Base-by-base conservation (phyloP, 2,888 invertebrate genomes). In the Candidula unifasciata region DNA sequence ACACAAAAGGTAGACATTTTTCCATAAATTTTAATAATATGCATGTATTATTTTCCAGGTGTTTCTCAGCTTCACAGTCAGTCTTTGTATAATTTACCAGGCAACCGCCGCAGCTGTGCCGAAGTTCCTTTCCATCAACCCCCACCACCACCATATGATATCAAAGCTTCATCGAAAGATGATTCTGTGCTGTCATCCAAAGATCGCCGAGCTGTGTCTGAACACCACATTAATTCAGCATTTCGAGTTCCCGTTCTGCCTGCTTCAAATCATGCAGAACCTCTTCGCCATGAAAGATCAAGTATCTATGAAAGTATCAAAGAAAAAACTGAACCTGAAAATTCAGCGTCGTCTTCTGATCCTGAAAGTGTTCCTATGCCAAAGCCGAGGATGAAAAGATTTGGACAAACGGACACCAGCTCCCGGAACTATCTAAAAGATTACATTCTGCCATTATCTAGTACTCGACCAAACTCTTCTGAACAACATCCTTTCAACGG, bases 301-400 rank as follows among this genome's bases (percentile, higher is more conserved):
- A 69, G 82, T 18, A 79, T 87, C 27, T 88, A 86, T 66, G 88
- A 88, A 69, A 88, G 88, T 69, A 88, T 88, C 64, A 86, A 84
- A 64, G 88, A 88, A 33, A 80, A 86, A n/a, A 88, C 88, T 2
- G 87, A 87, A 69, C 86, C 85, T 16, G 82, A 86, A 33, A 85
- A 87, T n/a, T 85, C 85, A 24, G 71, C 77, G 27, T 84, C 80
- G 24, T 83, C 85, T 30, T 83, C 83, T 52, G 86, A 86, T 37
- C 80, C 64, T 21, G 85, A 83, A 68, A 81, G 85, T 57, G 85
- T 85, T 13, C 80, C 85, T 24, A 57, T 79, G 66, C 83, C 86
- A 8, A 80, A 60, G 30, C 44, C 83, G 5, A 64, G 85, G 30
- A n/a, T 66, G 30, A 82, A 68, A 35, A 30, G 80, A 8, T 30